Evolutionary conservation across 2,888 invertebrate species (phyloP), one percentile per base, ranked within the genome.

Genomic region (Ophion ventricosus): DNA sequence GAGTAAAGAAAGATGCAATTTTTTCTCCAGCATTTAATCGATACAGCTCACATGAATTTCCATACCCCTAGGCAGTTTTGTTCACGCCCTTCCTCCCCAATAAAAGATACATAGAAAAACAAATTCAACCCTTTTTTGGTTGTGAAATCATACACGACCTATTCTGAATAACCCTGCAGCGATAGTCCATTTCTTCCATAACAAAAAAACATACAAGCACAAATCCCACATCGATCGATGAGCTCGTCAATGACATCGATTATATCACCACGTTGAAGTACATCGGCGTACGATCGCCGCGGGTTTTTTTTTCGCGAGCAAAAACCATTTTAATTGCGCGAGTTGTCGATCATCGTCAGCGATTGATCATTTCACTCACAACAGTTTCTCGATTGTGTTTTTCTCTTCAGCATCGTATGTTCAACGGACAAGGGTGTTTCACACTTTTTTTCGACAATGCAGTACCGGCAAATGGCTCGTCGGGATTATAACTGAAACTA

Each of bases 181-280:
- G 40, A 59, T 23, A 43, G 59, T 57, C 23, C 35, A 67, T 54
- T 78, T 69, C 26, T 70, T 20, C 69, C 49, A 59, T 29, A 59
- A 74, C 43, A 49, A 66, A 43, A 23, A 49, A 66, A 70, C 56
- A n/a, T 69, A 35, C 59, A 54, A 61, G 35, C 72, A 17, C 25
- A 73, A 63, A 79, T 63, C 64, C 25, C 59, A 67, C 57, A 61
- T 69, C 54, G 3, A 25, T 59, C 26, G 43, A 20, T n/a, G 57
- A 29, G 26, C 76, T 54, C 69, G 56, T 64, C 61, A 75, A 74
- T 70, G 74, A 75, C 76, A 72, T 76, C 23, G 59, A 72, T 43
- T 73, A 80, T 80, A 43, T 14, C 80, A 76, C 80, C 72, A 23
- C 66, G 40, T 54, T 67, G 29, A 80, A 76, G 72, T 73, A 77